Evolutionary conservation across 2,113 vertebrate genomes (phyloP).

Genomic region (Oostethus manadensis): DNA sequence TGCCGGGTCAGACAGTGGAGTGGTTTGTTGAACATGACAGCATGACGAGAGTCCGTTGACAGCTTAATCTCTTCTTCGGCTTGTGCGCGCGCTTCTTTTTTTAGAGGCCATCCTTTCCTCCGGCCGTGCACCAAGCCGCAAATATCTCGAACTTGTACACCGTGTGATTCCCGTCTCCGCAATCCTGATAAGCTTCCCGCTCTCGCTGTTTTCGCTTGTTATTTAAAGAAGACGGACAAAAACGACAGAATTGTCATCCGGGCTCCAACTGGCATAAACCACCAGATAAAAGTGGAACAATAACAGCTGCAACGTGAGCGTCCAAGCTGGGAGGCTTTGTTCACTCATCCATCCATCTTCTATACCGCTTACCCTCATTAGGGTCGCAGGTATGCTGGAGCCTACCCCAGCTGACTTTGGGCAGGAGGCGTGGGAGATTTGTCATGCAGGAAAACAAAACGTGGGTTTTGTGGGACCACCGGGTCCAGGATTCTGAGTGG

Average conservation of each 20-base stretch:
- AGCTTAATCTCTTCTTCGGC: slow-evolving; percentile 20
- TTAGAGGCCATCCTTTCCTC: slow-evolving; percentile 11
- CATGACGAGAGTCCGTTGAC: slow-evolving; percentile 24
- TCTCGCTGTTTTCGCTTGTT: slow-evolving; percentile 22
- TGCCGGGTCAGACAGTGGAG: slow-evolving; percentile 4
- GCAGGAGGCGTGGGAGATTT: slow-evolving; percentile 25
- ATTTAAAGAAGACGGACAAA: slow-evolving; percentile 41
- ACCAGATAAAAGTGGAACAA: slow-evolving; percentile 11
- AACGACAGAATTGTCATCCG: slow-evolving; percentile 1
- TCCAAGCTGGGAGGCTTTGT: not conserved
- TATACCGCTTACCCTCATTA: too few relatives aligned
- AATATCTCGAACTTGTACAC: slow-evolving; percentile 37
- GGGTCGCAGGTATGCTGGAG: too few relatives aligned
- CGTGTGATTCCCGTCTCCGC: slow-evolving; percentile 39
- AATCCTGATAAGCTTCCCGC: slow-evolving; percentile 17
- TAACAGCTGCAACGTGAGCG: slow-evolving; percentile 3
- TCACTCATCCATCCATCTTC: too few relatives aligned
- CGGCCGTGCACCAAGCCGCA: slow-evolving; percentile 31
- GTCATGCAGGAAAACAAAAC: slow-evolving; percentile 28
- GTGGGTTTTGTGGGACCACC: slow-evolving; percentile 19
- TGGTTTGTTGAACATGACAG: slow-evolving; percentile 28
- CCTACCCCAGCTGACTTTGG: too few relatives aligned
- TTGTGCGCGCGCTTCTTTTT: slow-evolving; percentile 2
- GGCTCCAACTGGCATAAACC: slow-evolving; percentile 7
- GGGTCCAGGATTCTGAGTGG: slow-evolving; percentile 13